Evolutionary conservation across 53 echinoderm and acorn worm genomes (phyloP).

Genomic region (Zoroaster sp.): DNA sequence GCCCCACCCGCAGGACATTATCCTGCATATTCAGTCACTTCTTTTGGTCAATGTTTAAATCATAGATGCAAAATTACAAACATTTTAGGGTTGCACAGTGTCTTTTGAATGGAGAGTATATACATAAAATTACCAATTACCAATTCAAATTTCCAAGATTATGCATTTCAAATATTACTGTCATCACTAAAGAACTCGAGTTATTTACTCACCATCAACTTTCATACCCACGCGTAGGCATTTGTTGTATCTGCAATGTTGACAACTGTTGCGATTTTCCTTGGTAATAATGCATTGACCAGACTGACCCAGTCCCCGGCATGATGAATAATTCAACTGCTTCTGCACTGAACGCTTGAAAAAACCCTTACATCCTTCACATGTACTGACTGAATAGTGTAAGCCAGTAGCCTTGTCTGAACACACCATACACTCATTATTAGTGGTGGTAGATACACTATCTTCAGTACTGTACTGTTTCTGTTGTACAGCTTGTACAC

Average conservation of each 20-base stretch:
- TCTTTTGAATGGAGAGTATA: no score
- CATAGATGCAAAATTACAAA: no score
- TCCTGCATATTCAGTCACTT: no score
- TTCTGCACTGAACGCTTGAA: conserved; percentile 91
- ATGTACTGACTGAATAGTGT: conserved; percentile 78
- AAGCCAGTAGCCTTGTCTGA: conserved; percentile 73
- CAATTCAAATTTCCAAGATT: no score
- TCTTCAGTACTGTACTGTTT: not conserved
- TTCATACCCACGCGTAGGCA: conserved; percentile 82
- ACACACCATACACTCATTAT: conserved; percentile 68
- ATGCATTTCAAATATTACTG: not conserved
- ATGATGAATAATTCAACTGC: conserved; percentile 69
- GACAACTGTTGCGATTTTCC: conserved; percentile 71
- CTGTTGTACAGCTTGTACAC: not conserved
- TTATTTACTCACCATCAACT: conserved; percentile 66
- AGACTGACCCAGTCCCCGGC: conserved; percentile 29
- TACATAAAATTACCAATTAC: not conserved
- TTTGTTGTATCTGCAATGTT: conserved; percentile 82
- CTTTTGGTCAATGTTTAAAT: no score
- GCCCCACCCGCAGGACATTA: no score
- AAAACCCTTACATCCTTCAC: conserved; percentile 88
- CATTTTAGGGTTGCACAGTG: no score
- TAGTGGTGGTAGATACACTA: not conserved
- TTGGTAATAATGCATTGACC: conserved; percentile 65
- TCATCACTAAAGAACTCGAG: not conserved